Conservation (phyloP, 1,140 invertebrate genomes). For the Hylaeus volcanicus region DNA sequence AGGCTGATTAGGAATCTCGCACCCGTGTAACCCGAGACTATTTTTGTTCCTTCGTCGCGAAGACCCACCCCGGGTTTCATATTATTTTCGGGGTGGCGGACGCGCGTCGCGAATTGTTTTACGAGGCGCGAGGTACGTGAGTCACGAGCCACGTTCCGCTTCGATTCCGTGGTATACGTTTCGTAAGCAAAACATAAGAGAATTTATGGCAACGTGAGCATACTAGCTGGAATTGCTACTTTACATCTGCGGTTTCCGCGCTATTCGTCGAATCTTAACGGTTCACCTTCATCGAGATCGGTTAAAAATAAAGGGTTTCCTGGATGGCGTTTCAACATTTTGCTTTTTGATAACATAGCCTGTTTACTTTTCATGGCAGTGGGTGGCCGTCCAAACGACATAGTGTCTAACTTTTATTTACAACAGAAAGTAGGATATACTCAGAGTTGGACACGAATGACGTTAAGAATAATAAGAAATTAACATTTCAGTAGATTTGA, state of each 20-base stretch:
- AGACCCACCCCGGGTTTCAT: not conserved
- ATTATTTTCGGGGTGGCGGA: constrained; percentile 27
- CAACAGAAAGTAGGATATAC: too few relatives aligned
- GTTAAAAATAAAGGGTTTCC: too few relatives aligned
- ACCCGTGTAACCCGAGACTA: not conserved
- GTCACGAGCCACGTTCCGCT: not conserved
- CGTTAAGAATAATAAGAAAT: too few relatives aligned
- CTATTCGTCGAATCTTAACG: not conserved
- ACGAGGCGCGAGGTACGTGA: constrained; percentile 11
- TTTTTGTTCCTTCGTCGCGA: not conserved
- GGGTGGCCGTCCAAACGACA: too few relatives aligned
- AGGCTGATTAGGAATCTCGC: constrained; percentile 19
- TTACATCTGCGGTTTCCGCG: not conserved
- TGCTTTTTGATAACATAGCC: too few relatives aligned
- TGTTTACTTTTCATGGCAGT: too few relatives aligned
- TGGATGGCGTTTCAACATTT: too few relatives aligned
- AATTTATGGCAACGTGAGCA: constrained; percentile 12
- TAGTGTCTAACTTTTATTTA: too few relatives aligned
- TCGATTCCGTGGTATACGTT: not conserved
- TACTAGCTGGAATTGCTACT: not conserved
- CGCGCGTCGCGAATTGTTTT: constrained; percentile 9
- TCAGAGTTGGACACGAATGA: too few relatives aligned
- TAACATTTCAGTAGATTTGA: too few relatives aligned
- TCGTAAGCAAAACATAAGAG: constrained; percentile 17
- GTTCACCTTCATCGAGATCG: too few relatives aligned